Percentiles rank a stretch among this genome's conserved stretches.
phyloP scores from a whole-genome alignment of 2,888 invertebrate species.

The Latrodectus hesperus region DNA sequence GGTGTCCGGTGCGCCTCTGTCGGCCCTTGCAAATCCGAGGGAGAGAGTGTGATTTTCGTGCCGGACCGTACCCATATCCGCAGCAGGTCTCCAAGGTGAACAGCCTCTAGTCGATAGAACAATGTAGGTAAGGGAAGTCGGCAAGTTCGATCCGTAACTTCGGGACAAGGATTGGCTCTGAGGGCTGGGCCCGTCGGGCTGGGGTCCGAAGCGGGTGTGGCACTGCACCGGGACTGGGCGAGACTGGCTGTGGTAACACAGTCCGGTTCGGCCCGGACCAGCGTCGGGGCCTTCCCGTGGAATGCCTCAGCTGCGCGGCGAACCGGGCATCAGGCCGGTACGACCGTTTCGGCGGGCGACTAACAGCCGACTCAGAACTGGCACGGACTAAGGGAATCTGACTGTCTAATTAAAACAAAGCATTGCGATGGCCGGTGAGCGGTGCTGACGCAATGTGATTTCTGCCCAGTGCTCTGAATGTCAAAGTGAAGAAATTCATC shows the following conservation, averaged over 20 bases:
- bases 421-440: slow-evolving; percentile 74
- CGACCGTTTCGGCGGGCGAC: slow-evolving; percentile 65
- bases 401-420: slow-evolving; percentile 78
- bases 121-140: slow-evolving; percentile 83
- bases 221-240: slow-evolving; percentile 73
- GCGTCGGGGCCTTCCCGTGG: slow-evolving; percentile 73
- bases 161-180: slow-evolving; percentile 85
- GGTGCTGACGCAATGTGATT: slow-evolving; percentile 77
- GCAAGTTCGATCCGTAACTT: slow-evolving; percentile 80
- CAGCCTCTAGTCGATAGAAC: slow-evolving; percentile 82
- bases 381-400: slow-evolving; percentile 76
- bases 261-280: slow-evolving; percentile 71
- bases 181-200: slow-evolving; percentile 81
- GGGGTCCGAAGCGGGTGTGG: slow-evolving; percentile 77
- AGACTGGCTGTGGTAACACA: slow-evolving; percentile 60
- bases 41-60: slow-evolving; percentile 68
- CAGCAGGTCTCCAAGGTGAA: slow-evolving; percentile 85
- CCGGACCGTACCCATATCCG: slow-evolving; percentile 78
- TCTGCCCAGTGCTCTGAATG: slow-evolving; percentile 77
- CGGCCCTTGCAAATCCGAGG: slow-evolving; percentile 72
- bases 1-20: slow-evolving; percentile 73
- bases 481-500: slow-evolving; percentile 75
- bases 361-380: slow-evolving; percentile 73
- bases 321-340: too few relatives aligned
- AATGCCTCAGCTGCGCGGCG: slow-evolving; percentile 72